phyloP scores from a whole-genome alignment of 2,113 vertebrate species.

The Crotalus viridis region DNA sequence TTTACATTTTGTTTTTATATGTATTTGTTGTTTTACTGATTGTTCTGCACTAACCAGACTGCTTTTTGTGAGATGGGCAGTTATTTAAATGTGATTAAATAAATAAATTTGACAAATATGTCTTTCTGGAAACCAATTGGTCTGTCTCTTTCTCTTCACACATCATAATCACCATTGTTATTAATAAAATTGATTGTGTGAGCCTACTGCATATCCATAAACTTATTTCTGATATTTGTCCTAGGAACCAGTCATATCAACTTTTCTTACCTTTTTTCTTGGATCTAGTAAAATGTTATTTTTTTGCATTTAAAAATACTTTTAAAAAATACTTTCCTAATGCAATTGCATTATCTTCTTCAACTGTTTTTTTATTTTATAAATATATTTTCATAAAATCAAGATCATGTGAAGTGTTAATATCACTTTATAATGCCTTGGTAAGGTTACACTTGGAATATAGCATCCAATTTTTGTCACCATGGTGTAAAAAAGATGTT shows the following conservation, averaged over 20 bases:
- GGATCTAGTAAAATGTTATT: constrained; percentile 1
- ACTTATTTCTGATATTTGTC: background rate
- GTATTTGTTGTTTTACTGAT: no score
- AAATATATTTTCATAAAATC: background rate
- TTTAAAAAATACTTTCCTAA: background rate
- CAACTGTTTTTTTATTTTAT: background rate
- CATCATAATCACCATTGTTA: background rate
- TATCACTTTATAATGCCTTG: no score
- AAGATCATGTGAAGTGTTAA: no score
- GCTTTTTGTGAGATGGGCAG: no score
- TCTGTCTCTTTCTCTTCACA: background rate
- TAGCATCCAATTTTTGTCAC: no score
- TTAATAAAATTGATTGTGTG: background rate
- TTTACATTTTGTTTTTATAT: no score
- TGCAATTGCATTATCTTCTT: constrained; percentile 9
- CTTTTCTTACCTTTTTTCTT: background rate
- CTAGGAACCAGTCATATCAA: background rate
- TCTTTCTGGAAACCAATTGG: background rate
- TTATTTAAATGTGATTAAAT: no score
- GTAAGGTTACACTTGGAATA: no score
- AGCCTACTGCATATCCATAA: background rate
- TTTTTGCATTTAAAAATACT: background rate
- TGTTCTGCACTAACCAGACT: no score
- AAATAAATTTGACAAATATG: background rate
- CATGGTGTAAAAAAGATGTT: no score